Evolutionary conservation across 2,888 invertebrate genomes (phyloP).

Genomic region (Linnaemya vulpina): DNA sequence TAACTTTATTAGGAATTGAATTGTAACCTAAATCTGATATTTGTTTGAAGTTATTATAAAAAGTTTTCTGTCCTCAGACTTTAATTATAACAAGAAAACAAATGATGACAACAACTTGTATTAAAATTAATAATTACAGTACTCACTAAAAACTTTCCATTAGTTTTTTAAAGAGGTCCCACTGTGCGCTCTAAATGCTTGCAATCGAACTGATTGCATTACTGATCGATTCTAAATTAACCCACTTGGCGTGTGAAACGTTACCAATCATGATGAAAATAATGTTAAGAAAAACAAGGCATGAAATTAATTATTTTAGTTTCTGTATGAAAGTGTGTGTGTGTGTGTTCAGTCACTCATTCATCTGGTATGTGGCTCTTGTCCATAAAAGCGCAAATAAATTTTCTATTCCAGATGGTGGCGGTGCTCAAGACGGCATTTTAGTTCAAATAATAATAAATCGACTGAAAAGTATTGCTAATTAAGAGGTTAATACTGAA

Average conservation of each 20-base stretch:
- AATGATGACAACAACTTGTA: too few relatives aligned
- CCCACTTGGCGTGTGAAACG: slow-evolving; percentile 63
- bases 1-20: neutral
- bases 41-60: too few relatives aligned
- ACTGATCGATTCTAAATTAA: slow-evolving; percentile 61
- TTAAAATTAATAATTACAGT: too few relatives aligned
- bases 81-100: too few relatives aligned
- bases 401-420: slow-evolving; percentile 23
- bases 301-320: slow-evolving; percentile 12
- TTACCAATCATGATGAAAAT: slow-evolving; percentile 45
- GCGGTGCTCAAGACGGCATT: slow-evolving; percentile 5
- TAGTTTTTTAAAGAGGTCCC: neutral
- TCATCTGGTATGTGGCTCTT: neutral
- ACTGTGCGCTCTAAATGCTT: neutral
- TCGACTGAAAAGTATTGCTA: neutral
- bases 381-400: neutral
- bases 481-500: slow-evolving; percentile 21
- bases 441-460: slow-evolving; percentile 29
- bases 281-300: neutral
- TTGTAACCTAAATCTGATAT: too few relatives aligned
- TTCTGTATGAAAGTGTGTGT: neutral
- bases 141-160: too few relatives aligned
- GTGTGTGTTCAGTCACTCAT: slow-evolving; percentile 5
- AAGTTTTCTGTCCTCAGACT: too few relatives aligned
- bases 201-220: slow-evolving; percentile 40